Percentiles rank a stretch among this genome's conserved stretches.
Conservation (phyloP, 2,113 vertebrate genomes). For the Galemys pyrenaicus region DNA sequence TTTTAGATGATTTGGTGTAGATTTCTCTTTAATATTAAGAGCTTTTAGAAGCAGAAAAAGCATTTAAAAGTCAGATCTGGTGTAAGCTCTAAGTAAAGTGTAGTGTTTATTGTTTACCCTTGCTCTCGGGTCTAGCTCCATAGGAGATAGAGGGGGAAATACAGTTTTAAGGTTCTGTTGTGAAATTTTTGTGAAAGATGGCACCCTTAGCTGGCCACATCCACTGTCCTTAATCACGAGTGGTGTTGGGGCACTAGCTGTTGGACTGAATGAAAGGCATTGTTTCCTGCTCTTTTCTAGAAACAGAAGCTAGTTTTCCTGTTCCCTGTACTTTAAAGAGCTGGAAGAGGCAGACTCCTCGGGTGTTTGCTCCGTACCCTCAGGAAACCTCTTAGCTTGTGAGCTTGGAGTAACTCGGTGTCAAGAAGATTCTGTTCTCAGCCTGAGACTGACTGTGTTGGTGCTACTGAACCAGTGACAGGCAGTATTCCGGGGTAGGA, state of each 20-base stretch:
- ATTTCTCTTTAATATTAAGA: background rate
- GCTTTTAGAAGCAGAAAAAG: background rate
- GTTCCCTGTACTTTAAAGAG: background rate
- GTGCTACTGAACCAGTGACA: background rate
- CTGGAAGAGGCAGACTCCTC: background rate
- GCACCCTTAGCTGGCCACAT: background rate
- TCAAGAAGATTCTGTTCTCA: background rate
- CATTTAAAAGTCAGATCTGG: background rate
- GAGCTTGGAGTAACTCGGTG: background rate
- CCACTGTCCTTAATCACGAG: background rate
- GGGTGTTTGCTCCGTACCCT: background rate
- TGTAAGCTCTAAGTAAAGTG: background rate
- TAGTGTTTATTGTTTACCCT: background rate
- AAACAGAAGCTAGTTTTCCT: background rate
- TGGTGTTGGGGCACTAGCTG: background rate
- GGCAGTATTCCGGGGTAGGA: background rate
- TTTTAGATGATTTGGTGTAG: conserved; percentile 22
- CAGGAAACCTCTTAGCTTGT: background rate
- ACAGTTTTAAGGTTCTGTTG: background rate
- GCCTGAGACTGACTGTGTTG: background rate
- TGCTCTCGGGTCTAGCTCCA: background rate
- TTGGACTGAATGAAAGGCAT: background rate
- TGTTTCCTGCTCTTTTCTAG: background rate
- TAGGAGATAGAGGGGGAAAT: background rate
- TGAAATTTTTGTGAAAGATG: background rate